These are phyloP conservation scores for Hololepta plana DNA, from an alignment of 2,888 invertebrate genomes.

Conservation along the genomic window DNA sequence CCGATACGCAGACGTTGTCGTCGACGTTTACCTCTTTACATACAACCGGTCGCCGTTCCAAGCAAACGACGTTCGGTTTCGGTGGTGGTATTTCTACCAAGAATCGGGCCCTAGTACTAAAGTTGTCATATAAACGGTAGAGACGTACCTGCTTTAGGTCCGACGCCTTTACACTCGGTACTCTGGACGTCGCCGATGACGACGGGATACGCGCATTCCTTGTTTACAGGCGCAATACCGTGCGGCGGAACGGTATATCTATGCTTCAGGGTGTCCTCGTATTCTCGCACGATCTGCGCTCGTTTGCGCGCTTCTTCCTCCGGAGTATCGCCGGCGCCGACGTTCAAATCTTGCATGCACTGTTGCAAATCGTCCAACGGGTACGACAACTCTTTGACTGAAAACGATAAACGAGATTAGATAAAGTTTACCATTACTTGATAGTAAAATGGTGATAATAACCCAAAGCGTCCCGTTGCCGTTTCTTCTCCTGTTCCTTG, in stretches of 20 bases:
- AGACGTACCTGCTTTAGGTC: conserved; percentile 8
- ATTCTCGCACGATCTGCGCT: conserved; percentile 17
- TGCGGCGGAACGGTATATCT: conserved; percentile 18
- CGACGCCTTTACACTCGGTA: conserved; percentile 17
- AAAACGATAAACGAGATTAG: too few species aligned
- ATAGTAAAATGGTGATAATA: conserved; percentile 2
- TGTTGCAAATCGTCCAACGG: conserved; percentile 23
- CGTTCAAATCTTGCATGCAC: conserved; percentile 17
- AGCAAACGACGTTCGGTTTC: conserved; percentile 1
- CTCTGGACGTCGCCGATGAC: conserved; percentile 17
- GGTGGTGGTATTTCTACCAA: too few species aligned
- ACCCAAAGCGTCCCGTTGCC: conserved; percentile 17
- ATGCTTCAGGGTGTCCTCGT: conserved; percentile 19
- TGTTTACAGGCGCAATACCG: conserved; percentile 21
- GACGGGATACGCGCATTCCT: conserved; percentile 19
- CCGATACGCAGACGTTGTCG: too few species aligned
- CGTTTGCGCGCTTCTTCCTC: conserved; percentile 14
- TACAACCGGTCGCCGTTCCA: neutral
- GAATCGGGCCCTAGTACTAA: conserved; percentile 1
- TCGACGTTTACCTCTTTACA: too few species aligned
- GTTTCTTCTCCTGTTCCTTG: conserved; percentile 18
- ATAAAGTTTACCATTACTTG: neutral
- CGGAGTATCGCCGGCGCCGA: conserved; percentile 12
- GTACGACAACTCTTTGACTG: conserved; percentile 13
- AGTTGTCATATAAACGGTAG: too few species aligned